These are phyloP conservation scores for Eutolmus rufibarbis DNA, from an alignment of 2,888 invertebrate genomes.

Conservation along the genomic window DNA sequence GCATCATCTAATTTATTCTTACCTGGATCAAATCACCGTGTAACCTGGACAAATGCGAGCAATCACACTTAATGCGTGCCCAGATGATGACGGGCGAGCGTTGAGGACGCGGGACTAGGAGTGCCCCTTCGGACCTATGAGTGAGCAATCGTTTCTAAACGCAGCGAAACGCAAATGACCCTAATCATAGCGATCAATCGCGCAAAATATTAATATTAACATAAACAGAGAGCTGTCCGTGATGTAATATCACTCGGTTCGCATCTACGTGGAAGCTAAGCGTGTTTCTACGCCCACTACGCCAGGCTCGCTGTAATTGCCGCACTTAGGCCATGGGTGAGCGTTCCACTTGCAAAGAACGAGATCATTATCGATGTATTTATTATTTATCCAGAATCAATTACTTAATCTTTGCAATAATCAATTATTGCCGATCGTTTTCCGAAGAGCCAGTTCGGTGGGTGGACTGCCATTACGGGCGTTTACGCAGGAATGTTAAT, in stretches of 20 bases:
- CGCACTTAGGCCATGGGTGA: not conserved
- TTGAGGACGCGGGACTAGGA: not conserved
- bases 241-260: not conserved
- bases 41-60: not conserved
- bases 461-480: not conserved
- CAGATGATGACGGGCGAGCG: not conserved
- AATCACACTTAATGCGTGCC: not conserved
- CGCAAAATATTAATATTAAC: conserved; percentile 19
- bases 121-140: not conserved
- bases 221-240: not conserved
- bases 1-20: conserved; percentile 12
- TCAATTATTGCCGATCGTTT: conserved; percentile 20
- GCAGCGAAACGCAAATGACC: not conserved
- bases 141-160: not conserved
- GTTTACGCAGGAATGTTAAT: conserved; percentile 1
- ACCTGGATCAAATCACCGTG: not conserved
- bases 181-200: not conserved
- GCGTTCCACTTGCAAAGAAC: not conserved
- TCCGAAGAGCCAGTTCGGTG: not conserved
- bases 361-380: conserved; percentile 17
- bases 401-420: conserved; percentile 27
- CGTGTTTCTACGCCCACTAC: conserved; percentile 5
- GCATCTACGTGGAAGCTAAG: conserved; percentile 1
- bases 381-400: conserved; percentile 32
- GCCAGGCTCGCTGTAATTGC: not conserved